Evolutionary conservation across 2,797 vertebrate species (phyloP).

Genomic region (Acrocephalus scirpaceus): DNA sequence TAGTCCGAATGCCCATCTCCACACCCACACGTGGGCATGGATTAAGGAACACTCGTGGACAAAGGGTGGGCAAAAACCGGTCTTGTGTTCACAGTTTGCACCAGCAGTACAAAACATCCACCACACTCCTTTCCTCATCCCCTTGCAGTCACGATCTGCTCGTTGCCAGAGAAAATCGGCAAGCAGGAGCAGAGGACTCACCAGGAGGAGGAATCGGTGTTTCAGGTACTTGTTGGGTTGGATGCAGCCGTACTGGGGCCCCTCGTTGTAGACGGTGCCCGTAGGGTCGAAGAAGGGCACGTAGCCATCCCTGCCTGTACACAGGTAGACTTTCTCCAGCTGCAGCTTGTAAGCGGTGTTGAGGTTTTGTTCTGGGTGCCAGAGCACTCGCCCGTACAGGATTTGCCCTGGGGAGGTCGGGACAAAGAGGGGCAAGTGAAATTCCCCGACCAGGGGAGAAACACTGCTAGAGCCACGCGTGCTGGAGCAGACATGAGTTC

Average conservation of each 20-base stretch:
- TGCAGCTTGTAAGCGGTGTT: constrained; percentile 92
- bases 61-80: background rate
- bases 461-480: fast-evolving
- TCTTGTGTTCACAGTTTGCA: background rate
- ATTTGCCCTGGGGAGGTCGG: constrained; percentile 85
- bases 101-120: background rate
- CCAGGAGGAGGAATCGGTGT: constrained; percentile 94
- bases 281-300: constrained; percentile 98
- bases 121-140: too few relatives aligned
- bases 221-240: constrained; percentile 95
- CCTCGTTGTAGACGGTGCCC: constrained; percentile 94
- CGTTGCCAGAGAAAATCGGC: background rate
- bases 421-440: background rate
- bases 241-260: constrained; percentile 96
- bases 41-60: background rate
- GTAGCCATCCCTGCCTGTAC: constrained; percentile 92
- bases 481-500: fast-evolving
- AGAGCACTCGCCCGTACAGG: constrained; percentile 92
- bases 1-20: fast-evolving
- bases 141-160: background rate
- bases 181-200: constrained; percentile 49
- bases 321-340: constrained; percentile 97
- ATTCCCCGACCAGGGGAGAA: background rate
- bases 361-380: constrained; percentile 96
- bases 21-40: fast-evolving